Evolutionary conservation across 2,888 invertebrate species (phyloP).

Genomic region (Nyleta sp.): DNA sequence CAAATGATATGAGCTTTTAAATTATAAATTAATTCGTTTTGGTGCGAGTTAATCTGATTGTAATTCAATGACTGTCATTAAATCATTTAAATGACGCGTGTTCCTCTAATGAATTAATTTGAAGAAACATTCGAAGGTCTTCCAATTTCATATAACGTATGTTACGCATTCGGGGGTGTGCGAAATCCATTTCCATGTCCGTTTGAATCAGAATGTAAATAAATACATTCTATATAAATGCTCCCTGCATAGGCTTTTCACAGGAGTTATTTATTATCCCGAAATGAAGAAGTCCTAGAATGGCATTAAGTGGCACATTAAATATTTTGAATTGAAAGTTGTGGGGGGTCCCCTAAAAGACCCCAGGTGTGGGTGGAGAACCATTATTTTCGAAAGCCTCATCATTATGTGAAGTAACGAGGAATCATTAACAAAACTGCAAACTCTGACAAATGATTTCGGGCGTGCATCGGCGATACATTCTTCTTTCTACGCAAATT

Average conservation of each 20-base stretch:
- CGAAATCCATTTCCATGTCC: constrained; percentile 20
- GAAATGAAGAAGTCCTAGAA: constrained; percentile 49
- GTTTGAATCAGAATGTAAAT: constrained; percentile 9
- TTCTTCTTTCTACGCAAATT: background rate
- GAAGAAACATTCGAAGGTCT: background rate
- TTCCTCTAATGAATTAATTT: too few species aligned
- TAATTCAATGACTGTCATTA: too few species aligned
- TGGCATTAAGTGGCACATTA: constrained; percentile 49
- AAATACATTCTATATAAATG: constrained; percentile 25
- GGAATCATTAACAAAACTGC: constrained; percentile 37
- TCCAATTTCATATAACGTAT: background rate
- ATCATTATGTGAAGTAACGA: constrained; percentile 39
- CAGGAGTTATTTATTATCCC: constrained; percentile 50
- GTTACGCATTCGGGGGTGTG: background rate
- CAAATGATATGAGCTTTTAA: too few species aligned
- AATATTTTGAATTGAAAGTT: constrained; percentile 53
- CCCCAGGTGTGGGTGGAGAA: constrained; percentile 51
- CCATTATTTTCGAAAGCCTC: constrained; percentile 44
- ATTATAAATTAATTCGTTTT: too few species aligned
- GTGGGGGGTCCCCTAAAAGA: constrained; percentile 47
- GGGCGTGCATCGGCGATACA: constrained; percentile 25
- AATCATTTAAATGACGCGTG: too few species aligned
- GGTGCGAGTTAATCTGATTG: too few species aligned
- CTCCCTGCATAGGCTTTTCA: constrained; percentile 16
- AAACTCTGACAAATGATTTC: constrained; percentile 43